Evolutionary conservation across 1,140 invertebrate genomes (phyloP).

Genomic region (Hypothenemus hampei): DNA sequence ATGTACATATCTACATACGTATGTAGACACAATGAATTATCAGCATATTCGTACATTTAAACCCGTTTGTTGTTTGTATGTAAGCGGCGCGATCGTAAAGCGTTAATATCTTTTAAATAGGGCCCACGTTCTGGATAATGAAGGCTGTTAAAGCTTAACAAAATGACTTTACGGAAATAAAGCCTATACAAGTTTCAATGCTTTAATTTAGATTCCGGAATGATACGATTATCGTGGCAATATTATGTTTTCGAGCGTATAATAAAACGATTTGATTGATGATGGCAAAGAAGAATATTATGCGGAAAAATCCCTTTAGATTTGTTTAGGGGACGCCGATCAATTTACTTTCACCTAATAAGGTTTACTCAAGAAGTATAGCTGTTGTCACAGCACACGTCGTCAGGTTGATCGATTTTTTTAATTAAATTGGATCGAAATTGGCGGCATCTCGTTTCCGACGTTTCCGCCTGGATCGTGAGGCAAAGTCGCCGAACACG

Average conservation of each 20-base stretch:
- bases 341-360: constrained; percentile 6
- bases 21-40: background rate
- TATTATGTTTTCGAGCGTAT: constrained; percentile 15
- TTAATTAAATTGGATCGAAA: background rate
- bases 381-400: background rate
- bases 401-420: background rate
- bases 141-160: constrained; percentile 10
- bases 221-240: constrained; percentile 11
- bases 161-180: constrained; percentile 18
- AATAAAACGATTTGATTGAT: constrained; percentile 20
- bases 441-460: no score
- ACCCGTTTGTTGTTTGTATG: constrained; percentile 4
- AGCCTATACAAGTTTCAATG: constrained; percentile 14
- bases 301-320: constrained; percentile 6
- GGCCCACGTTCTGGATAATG: constrained; percentile 9
- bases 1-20: background rate
- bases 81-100: background rate
- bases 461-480: no score
- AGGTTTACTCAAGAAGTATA: background rate
- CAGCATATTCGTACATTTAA: background rate
- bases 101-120: constrained; percentile 10
- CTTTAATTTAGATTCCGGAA: constrained; percentile 17
- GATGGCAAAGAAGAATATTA: background rate
- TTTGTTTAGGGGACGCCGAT: background rate
- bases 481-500: no score